Evolutionary conservation across 2,797 vertebrate genomes (phyloP).

Genomic region (Apodemus agrarius): DNA sequence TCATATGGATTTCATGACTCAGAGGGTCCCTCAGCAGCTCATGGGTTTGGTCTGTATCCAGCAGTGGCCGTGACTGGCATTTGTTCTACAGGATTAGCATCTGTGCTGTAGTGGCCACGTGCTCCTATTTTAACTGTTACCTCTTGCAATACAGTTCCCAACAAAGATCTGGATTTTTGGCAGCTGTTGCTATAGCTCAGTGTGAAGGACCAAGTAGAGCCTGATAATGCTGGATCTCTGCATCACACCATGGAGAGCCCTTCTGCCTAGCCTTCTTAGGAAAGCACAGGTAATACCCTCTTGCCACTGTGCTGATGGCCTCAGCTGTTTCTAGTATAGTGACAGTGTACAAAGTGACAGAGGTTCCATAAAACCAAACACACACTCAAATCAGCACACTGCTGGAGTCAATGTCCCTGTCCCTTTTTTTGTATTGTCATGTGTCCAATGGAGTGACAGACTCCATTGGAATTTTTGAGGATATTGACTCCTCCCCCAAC

Average conservation of each 20-base stretch:
- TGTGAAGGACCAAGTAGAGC: too few species aligned
- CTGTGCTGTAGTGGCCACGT: too few species aligned
- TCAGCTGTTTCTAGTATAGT: too few species aligned
- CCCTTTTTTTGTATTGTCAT: not conserved
- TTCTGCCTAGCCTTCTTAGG: too few species aligned
- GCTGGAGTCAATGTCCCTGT: not conserved
- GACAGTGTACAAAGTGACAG: too few species aligned
- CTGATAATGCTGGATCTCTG: too few species aligned
- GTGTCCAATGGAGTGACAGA: not conserved
- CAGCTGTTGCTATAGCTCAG: too few species aligned
- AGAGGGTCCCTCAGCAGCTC: not conserved
- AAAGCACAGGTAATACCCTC: not conserved
- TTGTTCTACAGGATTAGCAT: not conserved
- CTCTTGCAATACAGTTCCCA: not conserved
- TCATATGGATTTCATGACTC: too few species aligned
- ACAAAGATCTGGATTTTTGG: not conserved
- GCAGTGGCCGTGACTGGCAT: not conserved
- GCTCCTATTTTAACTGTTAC: not conserved
- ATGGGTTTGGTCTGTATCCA: too few species aligned
- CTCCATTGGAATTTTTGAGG: not conserved
- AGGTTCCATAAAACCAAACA: not conserved
- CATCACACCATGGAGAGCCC: too few species aligned
- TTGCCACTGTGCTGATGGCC: not conserved
- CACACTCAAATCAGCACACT: too few species aligned
- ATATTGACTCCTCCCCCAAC: not conserved